Evolutionary conservation across 64 coral and sea anemone species (phyloP).

Genomic region (Pocillopora verrucosa): DNA sequence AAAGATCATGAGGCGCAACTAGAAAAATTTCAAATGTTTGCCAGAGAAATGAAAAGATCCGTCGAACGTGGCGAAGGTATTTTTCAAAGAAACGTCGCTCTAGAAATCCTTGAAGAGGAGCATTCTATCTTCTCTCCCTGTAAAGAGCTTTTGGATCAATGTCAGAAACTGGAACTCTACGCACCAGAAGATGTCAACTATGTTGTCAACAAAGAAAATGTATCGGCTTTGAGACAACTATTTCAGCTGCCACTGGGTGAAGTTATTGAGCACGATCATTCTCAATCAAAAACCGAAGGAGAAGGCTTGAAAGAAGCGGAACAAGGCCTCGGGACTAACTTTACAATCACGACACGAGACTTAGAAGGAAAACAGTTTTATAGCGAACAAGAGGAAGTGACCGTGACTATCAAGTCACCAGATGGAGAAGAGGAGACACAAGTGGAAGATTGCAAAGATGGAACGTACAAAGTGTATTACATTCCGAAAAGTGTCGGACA

Average conservation of each 20-base stretch:
- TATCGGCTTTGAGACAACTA: background rate
- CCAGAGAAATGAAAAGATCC: background rate
- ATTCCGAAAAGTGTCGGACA: background rate
- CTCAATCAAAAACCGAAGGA: background rate
- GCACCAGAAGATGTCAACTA: background rate
- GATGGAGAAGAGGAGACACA: background rate
- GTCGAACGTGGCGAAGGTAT: background rate
- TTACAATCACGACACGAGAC: constrained; percentile 2
- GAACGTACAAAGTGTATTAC: background rate
- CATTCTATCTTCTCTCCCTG: background rate
- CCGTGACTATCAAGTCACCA: background rate
- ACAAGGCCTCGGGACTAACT: background rate
- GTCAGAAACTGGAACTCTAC: background rate
- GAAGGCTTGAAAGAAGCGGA: background rate
- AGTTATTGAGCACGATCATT: background rate
- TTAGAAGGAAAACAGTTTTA: background rate
- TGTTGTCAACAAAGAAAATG: background rate
- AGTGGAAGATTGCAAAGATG: background rate
- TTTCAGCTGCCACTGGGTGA: background rate
- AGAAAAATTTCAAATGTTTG: background rate
- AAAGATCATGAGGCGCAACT: background rate
- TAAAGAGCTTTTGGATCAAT: background rate
- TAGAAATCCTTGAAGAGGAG: background rate
- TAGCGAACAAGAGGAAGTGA: background rate
- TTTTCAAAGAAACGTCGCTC: background rate